Evolutionary conservation across 1,140 invertebrate genomes (phyloP), one percentile per base, ranked within the genome.

Genomic region (Sitobion miscanthi): DNA sequence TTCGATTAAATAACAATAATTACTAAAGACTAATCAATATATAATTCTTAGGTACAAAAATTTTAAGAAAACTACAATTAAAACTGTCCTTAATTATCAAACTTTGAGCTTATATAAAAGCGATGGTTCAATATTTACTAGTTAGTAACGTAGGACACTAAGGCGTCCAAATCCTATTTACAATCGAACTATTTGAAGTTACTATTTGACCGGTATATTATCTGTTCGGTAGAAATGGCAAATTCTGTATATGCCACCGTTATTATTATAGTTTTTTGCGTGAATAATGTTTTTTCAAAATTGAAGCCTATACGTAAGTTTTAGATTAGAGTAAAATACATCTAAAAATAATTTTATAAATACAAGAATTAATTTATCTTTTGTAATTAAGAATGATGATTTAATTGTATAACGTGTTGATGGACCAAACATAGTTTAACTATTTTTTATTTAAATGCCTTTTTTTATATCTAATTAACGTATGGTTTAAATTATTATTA

Each of bases 241-340:
- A 89, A 52, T 89, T 89, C 49, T 54, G 14, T 23, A 3, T 42
- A 52, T 23, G 35, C 17, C 7, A 17, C 42, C 17, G 49, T 52
- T n/a, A 52, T n/a, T 49, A 38, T 89, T 54, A 57, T 52, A 5
- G 49, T 89, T n/a, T 89, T 57, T 95, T 38, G 35, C 38, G 35
- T 38, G 7, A 23, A 83, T 38, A 83, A 83, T 83, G 21, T 38
- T 38, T 38, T 38, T 38, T 83, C 77, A 38, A 38, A 9, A 23
- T 9, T 83, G 77, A 83, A 83, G 77, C 77, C 77, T 21, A 38
- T 83, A 83, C 77, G 77, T 83, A 83, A 83, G 77, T 83, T 23
- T 83, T 21, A 38, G 38, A 38, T 83, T 38, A 8, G 20, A 38
- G 20, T 8, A 38, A n/a, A 35, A 83, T 83, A 8, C 8, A 83